A percentile compares a stretch with the other conserved stretches of the same genome.
phyloP scores from a whole-genome alignment of 2,797 vertebrate genomes.

The Peromyscus nudipes region DNA sequence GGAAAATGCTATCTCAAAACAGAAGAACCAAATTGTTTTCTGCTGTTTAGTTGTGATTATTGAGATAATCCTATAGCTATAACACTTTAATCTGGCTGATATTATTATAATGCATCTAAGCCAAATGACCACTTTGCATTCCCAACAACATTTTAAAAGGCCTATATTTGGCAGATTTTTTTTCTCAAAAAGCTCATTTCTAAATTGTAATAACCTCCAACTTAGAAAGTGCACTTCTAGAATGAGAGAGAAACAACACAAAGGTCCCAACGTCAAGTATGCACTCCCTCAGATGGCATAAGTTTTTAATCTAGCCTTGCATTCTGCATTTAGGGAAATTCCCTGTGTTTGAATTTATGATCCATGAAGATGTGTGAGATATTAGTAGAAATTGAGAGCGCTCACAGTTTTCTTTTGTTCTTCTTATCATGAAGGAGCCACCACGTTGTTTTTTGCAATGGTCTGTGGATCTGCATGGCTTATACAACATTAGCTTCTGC shows the following conservation, averaged over 20 bases:
- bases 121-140: slow-evolving; percentile 40
- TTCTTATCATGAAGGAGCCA: background rate
- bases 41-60: slow-evolving; percentile 34
- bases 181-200: slow-evolving; percentile 50
- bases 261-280: slow-evolving; percentile 47
- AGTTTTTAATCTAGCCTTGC: slow-evolving; percentile 22
- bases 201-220: slow-evolving; percentile 47
- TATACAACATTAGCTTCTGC: background rate
- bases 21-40: slow-evolving; percentile 14
- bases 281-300: background rate
- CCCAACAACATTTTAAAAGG: slow-evolving; percentile 45
- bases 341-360: background rate
- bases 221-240: background rate
- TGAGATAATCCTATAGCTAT: slow-evolving; percentile 35
- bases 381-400: background rate
- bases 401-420: background rate
- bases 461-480: background rate
- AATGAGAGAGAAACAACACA: slow-evolving; percentile 19
- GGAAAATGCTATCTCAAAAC: background rate
- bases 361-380: background rate
- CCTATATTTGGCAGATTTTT: slow-evolving; percentile 46
- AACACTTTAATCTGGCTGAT: slow-evolving; percentile 62
- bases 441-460: background rate
- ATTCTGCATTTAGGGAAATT: slow-evolving; percentile 10
- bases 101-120: slow-evolving; percentile 33